These are phyloP conservation scores for Cephus runcator DNA, from an alignment of 2,888 invertebrate genomes.

Conservation along the genomic window DNA sequence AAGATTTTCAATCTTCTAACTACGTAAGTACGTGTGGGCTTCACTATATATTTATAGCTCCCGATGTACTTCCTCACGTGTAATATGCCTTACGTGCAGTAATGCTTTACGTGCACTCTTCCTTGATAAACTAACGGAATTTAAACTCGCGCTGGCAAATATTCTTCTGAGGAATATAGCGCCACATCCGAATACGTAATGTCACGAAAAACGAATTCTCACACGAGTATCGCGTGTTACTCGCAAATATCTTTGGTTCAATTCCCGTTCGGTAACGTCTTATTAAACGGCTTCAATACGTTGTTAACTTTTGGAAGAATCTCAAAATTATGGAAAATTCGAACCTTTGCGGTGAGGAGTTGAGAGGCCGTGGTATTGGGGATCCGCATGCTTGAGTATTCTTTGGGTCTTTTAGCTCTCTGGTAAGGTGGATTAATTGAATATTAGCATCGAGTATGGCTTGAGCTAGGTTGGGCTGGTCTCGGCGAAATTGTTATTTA, in stretches of 20 bases:
- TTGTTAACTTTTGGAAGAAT: neutral
- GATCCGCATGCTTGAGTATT: neutral
- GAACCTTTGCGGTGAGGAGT: neutral
- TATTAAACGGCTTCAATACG: neutral
- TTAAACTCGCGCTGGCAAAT: neutral
- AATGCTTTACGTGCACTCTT: neutral
- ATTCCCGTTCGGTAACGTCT: neutral
- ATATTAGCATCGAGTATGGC: neutral
- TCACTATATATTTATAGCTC: neutral
- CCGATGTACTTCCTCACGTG: neutral
- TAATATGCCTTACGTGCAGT: neutral
- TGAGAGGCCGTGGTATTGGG: neutral
- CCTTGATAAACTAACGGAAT: neutral
- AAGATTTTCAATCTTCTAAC: neutral
- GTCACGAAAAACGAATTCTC: neutral
- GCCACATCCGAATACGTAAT: neutral
- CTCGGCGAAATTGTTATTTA: slow-evolving; percentile 3
- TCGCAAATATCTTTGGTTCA: neutral
- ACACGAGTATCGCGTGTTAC: neutral
- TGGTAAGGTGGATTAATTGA: neutral
- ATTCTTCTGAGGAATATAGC: neutral
- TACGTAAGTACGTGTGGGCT: neutral
- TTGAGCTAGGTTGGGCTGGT: neutral
- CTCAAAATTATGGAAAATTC: neutral
- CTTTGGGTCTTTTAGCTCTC: neutral